Evolutionary conservation across 1,140 invertebrate genomes (phyloP).

Genomic region (Ylistrum balloti): DNA sequence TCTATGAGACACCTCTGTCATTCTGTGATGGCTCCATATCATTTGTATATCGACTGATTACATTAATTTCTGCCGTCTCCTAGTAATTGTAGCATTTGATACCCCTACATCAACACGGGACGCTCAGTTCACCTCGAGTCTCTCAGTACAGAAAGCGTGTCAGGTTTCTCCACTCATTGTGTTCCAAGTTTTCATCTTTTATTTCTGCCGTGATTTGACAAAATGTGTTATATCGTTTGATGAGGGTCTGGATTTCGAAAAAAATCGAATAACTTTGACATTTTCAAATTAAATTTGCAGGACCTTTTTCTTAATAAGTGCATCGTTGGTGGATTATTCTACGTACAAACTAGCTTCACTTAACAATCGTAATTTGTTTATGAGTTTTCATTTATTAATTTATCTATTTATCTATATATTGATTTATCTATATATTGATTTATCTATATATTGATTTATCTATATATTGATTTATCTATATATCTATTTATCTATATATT

Average conservation of each 20-base stretch:
- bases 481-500: no score
- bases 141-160: not conserved
- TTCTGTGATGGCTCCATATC: not conserved
- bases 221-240: not conserved
- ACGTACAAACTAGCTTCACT: no score
- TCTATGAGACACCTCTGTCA: not conserved
- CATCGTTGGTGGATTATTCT: no score
- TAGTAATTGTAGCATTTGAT: constrained; percentile 14
- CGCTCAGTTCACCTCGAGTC: not conserved
- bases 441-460: no score
- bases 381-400: no score
- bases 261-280: no score
- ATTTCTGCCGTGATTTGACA: constrained; percentile 34
- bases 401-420: no score
- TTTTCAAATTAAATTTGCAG: no score
- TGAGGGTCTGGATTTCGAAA: constrained; percentile 3
- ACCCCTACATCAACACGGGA: not conserved
- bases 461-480: no score
- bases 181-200: constrained; percentile 13
- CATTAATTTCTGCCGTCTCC: constrained; percentile 8
- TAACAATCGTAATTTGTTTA: no score
- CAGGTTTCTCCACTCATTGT: not conserved
- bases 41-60: not conserved
- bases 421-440: no score
- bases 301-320: no score